Conservation (phyloP, 2,888 invertebrate species). For the Ischnus inquisitorius region DNA sequence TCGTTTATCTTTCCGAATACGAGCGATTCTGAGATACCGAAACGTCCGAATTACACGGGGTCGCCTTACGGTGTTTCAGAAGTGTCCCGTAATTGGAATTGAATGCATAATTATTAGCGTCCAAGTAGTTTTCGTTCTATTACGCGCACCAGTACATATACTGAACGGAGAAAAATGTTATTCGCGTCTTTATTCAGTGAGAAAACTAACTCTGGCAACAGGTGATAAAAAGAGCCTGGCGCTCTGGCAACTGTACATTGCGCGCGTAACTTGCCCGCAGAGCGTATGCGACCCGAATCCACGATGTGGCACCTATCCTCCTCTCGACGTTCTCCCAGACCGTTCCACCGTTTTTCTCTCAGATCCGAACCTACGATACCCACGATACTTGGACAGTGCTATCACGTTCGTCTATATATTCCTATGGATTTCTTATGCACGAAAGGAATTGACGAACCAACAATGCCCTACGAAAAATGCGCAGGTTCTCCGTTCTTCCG, state of each 20-base stretch:
- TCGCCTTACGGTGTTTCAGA: no score
- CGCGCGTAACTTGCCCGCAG: slow-evolving; percentile 70
- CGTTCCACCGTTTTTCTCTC: slow-evolving; percentile 19
- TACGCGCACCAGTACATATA: background rate
- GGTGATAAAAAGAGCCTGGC: slow-evolving; percentile 68
- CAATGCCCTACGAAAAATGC: background rate
- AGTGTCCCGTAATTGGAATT: no score
- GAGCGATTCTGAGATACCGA: no score
- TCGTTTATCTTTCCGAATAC: no score
- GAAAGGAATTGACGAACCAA: background rate
- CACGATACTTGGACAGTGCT: no score
- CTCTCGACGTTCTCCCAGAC: slow-evolving; percentile 32
- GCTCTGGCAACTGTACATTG: slow-evolving; percentile 53
- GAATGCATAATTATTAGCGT: no score
- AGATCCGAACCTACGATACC: background rate
- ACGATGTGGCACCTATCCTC: slow-evolving; percentile 50
- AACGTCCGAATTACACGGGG: no score
- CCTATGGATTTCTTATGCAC: background rate
- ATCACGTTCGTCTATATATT: slow-evolving; percentile 40
- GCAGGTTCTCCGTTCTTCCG: background rate
- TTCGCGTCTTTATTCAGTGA: slow-evolving; percentile 48
- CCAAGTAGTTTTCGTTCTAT: background rate
- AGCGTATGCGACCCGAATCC: slow-evolving; percentile 70
- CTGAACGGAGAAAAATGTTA: slow-evolving; percentile 35
- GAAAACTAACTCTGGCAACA: slow-evolving; percentile 68